Conservation (phyloP, 1,140 invertebrate species). For the Chironomus striatipennis region DNA sequence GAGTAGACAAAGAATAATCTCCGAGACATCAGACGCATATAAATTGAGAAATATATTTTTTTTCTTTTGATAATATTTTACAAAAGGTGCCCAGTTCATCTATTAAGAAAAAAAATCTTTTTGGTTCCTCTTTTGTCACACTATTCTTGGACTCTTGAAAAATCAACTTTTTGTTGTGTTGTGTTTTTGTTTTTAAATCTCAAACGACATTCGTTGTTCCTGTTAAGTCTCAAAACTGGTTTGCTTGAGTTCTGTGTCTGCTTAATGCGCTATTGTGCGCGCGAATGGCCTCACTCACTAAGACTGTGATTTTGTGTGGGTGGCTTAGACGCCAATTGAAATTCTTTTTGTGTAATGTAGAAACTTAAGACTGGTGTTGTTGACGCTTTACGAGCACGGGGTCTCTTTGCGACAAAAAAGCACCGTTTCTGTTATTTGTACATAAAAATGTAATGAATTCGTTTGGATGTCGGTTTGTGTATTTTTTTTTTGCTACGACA, state of each 20-base stretch:
- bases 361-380: too few species aligned
- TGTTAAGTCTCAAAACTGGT: neutral
- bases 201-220: neutral
- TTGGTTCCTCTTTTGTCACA: constrained; percentile 6
- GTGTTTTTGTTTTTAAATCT: neutral
- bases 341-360: neutral
- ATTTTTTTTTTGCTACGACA: too few species aligned
- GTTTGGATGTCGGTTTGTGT: too few species aligned
- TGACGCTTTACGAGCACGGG: too few species aligned
- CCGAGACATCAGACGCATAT: neutral
- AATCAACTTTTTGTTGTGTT: neutral
- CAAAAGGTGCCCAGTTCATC: neutral
- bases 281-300: neutral
- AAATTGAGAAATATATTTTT: neutral
- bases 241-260: neutral
- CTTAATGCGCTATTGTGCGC: neutral
- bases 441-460: too few species aligned
- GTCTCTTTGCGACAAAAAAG: too few species aligned
- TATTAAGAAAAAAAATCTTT: neutral
- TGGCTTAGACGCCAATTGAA: neutral
- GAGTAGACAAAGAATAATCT: neutral
- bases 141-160: neutral
- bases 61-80: too few species aligned
- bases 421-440: too few species aligned
- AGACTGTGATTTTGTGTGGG: neutral